A percentile compares a stretch with the other conserved stretches of the same genome.
Evolutionary conservation across 2,113 vertebrate species (phyloP).

Genomic region (Chrysochloris asiatica): DNA sequence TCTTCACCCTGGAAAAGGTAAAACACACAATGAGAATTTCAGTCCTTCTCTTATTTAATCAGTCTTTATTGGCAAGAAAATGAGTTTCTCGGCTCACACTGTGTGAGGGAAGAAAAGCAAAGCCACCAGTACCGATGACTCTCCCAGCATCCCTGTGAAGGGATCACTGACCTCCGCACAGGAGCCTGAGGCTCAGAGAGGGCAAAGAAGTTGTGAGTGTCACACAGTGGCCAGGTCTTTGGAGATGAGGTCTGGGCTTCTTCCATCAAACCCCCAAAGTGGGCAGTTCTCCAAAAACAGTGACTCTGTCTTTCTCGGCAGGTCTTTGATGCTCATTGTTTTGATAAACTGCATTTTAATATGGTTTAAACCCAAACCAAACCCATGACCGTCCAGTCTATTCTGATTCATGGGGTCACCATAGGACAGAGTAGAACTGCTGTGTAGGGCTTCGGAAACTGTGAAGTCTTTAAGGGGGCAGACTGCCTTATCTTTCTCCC

Average conservation of each 20-base stretch:
- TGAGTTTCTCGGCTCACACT: background rate
- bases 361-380: background rate
- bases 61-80: too few species aligned
- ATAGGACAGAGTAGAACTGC: too few species aligned
- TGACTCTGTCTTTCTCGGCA: rapidly evolving
- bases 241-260: rapidly evolving
- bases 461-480: too few species aligned
- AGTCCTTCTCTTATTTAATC: too few species aligned
- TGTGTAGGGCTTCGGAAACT: too few species aligned
- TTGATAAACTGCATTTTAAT: rapidly evolving
- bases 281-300: background rate
- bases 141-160: background rate
- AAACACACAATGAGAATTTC: too few species aligned
- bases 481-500: too few species aligned
- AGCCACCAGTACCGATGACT: rapidly evolving
- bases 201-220: rapidly evolving
- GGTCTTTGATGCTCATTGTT: rapidly evolving
- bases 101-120: too few species aligned
- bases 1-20: background rate
- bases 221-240: background rate
- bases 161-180: background rate
- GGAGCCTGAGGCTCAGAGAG: background rate
- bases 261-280: rapidly evolving
- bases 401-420: too few species aligned
- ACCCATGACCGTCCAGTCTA: too few species aligned